These are phyloP conservation scores for Channallabes apus DNA, from an alignment of 2,797 vertebrate species.

Conservation along the genomic window DNA sequence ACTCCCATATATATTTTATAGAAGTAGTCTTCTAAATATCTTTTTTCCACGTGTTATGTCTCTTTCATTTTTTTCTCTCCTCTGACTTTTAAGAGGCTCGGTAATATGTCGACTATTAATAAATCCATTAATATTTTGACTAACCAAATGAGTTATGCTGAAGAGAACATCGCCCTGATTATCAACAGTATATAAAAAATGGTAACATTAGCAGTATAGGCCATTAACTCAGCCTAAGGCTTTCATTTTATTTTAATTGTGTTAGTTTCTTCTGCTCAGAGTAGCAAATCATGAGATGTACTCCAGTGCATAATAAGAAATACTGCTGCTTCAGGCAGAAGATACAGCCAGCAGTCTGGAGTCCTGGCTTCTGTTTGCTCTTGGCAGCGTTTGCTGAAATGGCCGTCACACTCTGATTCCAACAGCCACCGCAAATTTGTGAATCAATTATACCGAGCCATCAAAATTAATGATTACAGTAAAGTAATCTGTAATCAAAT, in stretches of 20 bases:
- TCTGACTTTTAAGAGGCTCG: no score
- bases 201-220: not conserved
- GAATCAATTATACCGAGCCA: not conserved
- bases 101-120: not conserved
- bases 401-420: not conserved
- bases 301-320: constrained; percentile 4
- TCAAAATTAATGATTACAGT: not conserved
- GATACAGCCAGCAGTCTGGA: not conserved
- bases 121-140: not conserved
- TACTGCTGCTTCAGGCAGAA: constrained; percentile 16
- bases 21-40: no score
- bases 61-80: no score
- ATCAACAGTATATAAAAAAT: not conserved
- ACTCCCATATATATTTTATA: no score
- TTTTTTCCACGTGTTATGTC: no score
- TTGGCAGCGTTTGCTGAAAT: not conserved
- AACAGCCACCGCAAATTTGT: not conserved
- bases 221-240: no score
- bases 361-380: not conserved
- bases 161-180: not conserved
- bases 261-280: not conserved
- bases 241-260: not conserved
- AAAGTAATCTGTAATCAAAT: not conserved
- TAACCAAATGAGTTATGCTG: not conserved
- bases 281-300: not conserved